Conservation (phyloP, 2,797 vertebrate genomes). For the Acanthopagrus latus region DNA sequence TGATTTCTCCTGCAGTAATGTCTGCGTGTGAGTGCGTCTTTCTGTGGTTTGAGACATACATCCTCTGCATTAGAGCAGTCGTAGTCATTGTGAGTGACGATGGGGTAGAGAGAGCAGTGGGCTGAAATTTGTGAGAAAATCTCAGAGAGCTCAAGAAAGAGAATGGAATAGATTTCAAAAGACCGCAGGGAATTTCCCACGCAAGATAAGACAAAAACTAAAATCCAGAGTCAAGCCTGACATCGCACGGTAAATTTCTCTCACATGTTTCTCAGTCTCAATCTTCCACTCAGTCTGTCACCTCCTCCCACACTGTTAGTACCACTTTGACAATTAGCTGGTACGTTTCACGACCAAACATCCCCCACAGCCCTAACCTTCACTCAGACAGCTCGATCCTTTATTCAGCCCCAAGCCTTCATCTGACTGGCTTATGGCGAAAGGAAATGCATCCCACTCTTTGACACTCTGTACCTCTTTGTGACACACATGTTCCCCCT, state of each 20-base stretch:
- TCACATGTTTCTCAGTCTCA: neutral
- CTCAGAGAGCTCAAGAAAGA: slow-evolving; percentile 23
- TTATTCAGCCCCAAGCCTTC: neutral
- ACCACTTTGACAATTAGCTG: neutral
- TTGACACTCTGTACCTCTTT: neutral
- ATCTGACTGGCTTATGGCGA: slow-evolving; percentile 1
- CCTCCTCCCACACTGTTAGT: neutral
- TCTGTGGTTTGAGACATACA: neutral
- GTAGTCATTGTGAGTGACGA: neutral
- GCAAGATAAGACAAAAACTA: neutral
- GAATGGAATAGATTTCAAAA: slow-evolving; percentile 1
- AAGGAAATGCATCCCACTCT: slow-evolving; percentile 7
- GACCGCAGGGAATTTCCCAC: neutral
- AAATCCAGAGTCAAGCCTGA: neutral
- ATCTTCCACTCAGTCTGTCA: neutral
- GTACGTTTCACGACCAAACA: neutral
- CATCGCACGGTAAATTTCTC: neutral
- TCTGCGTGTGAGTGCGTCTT: neutral
- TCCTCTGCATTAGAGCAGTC: neutral
- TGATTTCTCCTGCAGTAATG: neutral
- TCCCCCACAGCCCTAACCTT: neutral
- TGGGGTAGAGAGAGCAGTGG: neutral
- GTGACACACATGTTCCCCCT: neutral
- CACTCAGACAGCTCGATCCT: neutral
- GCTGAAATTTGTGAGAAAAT: slow-evolving; percentile 39